Conservation (phyloP, 2,797 vertebrate genomes). For the Columba guinea region DNA sequence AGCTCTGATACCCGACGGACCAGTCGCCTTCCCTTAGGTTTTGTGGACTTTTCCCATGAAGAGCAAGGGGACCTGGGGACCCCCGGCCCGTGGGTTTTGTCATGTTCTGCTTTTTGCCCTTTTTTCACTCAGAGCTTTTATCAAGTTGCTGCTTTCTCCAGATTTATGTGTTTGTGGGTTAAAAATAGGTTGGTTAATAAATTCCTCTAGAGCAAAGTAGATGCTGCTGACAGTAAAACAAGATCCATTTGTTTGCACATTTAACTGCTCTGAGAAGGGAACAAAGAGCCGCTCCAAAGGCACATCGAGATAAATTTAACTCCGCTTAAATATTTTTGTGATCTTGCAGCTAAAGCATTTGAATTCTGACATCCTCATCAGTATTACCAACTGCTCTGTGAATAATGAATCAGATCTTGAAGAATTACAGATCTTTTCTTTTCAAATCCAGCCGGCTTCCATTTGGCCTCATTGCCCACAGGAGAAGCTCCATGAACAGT, state of each 20-base stretch:
- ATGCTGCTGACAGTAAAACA: slow-evolving; percentile 6
- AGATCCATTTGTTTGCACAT: slow-evolving; percentile 12
- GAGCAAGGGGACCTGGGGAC: neutral
- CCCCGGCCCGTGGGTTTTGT: neutral
- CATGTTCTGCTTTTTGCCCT: neutral
- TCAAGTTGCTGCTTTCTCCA: neutral
- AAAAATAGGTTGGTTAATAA: slow-evolving; percentile 35
- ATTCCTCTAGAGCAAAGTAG: neutral
- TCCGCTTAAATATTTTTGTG: slow-evolving; percentile 47
- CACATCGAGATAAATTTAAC: slow-evolving; percentile 12
- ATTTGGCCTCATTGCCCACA: neutral
- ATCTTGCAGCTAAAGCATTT: slow-evolving; percentile 5
- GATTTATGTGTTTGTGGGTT: neutral
- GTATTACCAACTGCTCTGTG: slow-evolving; percentile 17
- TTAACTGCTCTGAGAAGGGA: neutral
- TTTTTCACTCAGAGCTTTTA: neutral
- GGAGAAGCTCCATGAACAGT: neutral
- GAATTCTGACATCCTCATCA: slow-evolving; percentile 21
- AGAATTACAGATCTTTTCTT: neutral
- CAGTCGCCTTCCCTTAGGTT: neutral
- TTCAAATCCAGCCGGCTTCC: neutral
- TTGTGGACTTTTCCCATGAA: neutral
- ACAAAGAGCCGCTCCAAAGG: slow-evolving; percentile 16
- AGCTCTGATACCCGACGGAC: too few relatives aligned
- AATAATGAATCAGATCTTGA: slow-evolving; percentile 14